These are phyloP conservation scores for Hyposmocoma kahamanoa DNA, from an alignment of 1,140 invertebrate species.

Conservation along the genomic window DNA sequence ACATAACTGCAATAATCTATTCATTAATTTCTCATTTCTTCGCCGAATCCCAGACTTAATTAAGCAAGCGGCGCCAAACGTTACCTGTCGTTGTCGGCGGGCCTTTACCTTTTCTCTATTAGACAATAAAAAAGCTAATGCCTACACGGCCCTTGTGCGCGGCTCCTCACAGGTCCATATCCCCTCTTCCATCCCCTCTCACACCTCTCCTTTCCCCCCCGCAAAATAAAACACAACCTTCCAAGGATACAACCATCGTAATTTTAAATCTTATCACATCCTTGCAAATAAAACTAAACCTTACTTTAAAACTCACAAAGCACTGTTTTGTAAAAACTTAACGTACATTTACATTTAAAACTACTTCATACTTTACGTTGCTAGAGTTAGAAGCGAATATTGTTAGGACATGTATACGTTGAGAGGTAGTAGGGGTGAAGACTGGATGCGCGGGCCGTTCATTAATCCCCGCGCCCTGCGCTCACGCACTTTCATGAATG, in stretches of 20 bases:
- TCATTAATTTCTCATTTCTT: slow-evolving; percentile 32
- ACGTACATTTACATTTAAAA: slow-evolving; percentile 25
- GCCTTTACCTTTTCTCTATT: slow-evolving; percentile 58
- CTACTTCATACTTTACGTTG: slow-evolving; percentile 22
- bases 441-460: slow-evolving; percentile 54
- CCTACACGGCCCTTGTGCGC: slow-evolving; percentile 43
- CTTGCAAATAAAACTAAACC: slow-evolving; percentile 27
- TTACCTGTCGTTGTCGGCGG: slow-evolving; percentile 66
- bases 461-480: slow-evolving; percentile 72
- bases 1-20: slow-evolving; percentile 10
- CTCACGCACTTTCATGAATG: slow-evolving; percentile 73
- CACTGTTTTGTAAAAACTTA: slow-evolving; percentile 60
- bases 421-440: slow-evolving; percentile 42
- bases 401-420: background rate
- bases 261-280: slow-evolving; percentile 45
- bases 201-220: slow-evolving; percentile 18
- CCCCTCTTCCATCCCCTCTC: slow-evolving; percentile 24
- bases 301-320: slow-evolving; percentile 17
- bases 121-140: slow-evolving; percentile 70
- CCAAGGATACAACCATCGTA: slow-evolving; percentile 70
- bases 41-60: slow-evolving; percentile 32
- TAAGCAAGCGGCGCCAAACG: slow-evolving; percentile 53
- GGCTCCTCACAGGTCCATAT: slow-evolving; percentile 56
- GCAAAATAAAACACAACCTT: slow-evolving; percentile 68
- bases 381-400: background rate